Evolutionary conservation across 2,888 invertebrate genomes (phyloP).

Genomic region (Thereva nobilitata): DNA sequence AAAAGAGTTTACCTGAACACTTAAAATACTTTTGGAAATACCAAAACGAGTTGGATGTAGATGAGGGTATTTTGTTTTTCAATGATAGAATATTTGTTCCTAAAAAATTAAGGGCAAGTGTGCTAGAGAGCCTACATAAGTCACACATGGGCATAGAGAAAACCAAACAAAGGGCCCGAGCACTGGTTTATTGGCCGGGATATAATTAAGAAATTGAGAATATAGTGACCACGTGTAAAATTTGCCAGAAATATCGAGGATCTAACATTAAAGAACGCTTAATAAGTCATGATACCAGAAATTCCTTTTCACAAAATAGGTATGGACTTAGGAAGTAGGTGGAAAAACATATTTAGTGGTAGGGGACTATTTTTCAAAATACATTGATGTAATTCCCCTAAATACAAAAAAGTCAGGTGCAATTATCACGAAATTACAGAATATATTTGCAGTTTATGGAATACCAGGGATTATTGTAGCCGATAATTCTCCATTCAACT

Average conservation of each 20-base stretch:
- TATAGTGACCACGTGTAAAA: constrained; percentile 13
- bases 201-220: constrained; percentile 35
- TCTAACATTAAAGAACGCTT: no score
- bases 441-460: no score
- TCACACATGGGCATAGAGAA: constrained; percentile 32
- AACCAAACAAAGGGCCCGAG: constrained; percentile 30
- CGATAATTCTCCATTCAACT: no score
- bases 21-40: constrained; percentile 24
- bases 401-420: no score
- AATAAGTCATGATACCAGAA: constrained; percentile 30
- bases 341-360: no score
- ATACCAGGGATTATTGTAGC: no score
- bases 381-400: constrained; percentile 38
- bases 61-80: constrained; percentile 21
- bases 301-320: constrained; percentile 43
- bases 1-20: neutral
- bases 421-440: no score
- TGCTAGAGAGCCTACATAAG: constrained; percentile 21
- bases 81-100: no score
- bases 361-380: constrained; percentile 43
- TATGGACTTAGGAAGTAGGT: constrained; percentile 44
- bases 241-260: constrained; percentile 32
- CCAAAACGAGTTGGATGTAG: constrained; percentile 10
- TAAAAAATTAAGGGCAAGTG: no score
- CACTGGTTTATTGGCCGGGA: constrained; percentile 27